phyloP scores from a whole-genome alignment of 30 jellyfish, hydroid and myxozoan genomes.

The Nemopilema nomurai region DNA sequence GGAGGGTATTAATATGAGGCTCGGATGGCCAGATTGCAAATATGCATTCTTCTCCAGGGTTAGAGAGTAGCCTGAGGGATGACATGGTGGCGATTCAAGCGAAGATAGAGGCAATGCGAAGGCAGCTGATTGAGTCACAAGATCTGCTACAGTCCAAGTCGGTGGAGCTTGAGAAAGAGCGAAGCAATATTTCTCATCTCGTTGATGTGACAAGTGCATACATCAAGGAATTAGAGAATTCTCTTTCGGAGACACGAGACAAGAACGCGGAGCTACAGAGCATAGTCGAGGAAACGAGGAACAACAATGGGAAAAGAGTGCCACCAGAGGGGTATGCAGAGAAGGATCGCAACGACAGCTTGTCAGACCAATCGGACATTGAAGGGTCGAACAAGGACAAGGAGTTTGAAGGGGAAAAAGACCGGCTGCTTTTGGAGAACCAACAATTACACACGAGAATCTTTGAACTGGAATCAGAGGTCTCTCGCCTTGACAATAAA shows the following conservation, averaged over 20 bases:
- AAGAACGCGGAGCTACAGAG: conserved; percentile 86
- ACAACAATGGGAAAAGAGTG: conserved; percentile 61
- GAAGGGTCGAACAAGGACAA: conserved; percentile 29
- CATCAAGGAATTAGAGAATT: conserved; percentile 81
- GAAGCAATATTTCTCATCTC: conserved; percentile 81
- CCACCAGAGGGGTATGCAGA: conserved; percentile 94
- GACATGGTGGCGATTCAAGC: conserved; percentile 26
- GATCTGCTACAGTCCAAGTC: conserved; percentile 78
- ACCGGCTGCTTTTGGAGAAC: conserved; percentile 7
- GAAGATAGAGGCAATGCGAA: conserved; percentile 69
- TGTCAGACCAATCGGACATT: conserved; percentile 56
- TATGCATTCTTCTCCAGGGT: conserved; percentile 9
- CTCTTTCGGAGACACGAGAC: conserved; percentile 75
- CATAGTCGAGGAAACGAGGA: conserved; percentile 47
- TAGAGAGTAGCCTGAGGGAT: conserved; percentile 43
- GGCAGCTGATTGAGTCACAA: conserved; percentile 73
- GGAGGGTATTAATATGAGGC: no score
- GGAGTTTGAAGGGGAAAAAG: conserved; percentile 19
- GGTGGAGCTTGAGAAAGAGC: conserved; percentile 89
- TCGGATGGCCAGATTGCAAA: no score
- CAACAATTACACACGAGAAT: conserved; percentile 50
- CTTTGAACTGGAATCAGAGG: conserved; percentile 62
- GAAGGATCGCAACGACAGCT: conserved; percentile 61
- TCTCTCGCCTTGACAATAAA: conserved; percentile 19
- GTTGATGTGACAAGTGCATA: conserved; percentile 99